Percentiles rank a stretch among this genome's conserved stretches.
phyloP scores from a whole-genome alignment of 2,888 invertebrate genomes.

The Caenorhabditis panamensis region DNA sequence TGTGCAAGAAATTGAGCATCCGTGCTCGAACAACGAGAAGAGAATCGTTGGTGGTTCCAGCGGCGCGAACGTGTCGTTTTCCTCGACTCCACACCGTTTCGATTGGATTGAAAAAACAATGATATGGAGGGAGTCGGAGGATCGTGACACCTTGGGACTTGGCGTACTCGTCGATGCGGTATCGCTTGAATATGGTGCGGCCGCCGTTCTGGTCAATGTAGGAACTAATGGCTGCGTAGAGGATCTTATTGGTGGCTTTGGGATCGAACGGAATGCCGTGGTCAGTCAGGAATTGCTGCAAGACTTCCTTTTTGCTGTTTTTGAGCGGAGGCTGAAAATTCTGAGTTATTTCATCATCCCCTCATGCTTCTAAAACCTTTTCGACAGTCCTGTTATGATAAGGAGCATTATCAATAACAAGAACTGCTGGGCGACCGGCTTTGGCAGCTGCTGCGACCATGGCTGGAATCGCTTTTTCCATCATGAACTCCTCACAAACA shows the following conservation, averaged over 20 bases:
- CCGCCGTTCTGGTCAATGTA: neutral
- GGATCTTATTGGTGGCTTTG: neutral
- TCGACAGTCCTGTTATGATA: neutral
- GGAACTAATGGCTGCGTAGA: neutral
- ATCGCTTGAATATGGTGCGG: neutral
- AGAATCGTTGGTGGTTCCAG: neutral
- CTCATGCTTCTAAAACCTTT: neutral
- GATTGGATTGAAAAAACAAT: neutral
- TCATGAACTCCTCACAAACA: neutral
- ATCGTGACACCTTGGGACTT: neutral
- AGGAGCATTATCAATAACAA: neutral
- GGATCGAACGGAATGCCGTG: neutral
- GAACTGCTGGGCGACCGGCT: neutral
- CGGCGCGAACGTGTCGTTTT: neutral
- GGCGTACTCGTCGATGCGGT: neutral
- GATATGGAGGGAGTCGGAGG: neutral
- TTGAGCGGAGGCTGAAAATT: slow-evolving; percentile 3
- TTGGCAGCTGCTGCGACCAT: neutral
- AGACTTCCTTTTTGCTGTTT: too few species aligned
- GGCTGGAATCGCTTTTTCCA: neutral
- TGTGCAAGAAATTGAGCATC: too few species aligned
- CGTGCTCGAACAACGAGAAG: neutral
- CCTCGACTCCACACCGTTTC: neutral
- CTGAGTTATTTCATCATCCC: too few species aligned
- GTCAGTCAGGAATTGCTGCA: neutral